Evolutionary conservation across 2,797 vertebrate species (phyloP).

Genomic region (Lagodon rhomboides): DNA sequence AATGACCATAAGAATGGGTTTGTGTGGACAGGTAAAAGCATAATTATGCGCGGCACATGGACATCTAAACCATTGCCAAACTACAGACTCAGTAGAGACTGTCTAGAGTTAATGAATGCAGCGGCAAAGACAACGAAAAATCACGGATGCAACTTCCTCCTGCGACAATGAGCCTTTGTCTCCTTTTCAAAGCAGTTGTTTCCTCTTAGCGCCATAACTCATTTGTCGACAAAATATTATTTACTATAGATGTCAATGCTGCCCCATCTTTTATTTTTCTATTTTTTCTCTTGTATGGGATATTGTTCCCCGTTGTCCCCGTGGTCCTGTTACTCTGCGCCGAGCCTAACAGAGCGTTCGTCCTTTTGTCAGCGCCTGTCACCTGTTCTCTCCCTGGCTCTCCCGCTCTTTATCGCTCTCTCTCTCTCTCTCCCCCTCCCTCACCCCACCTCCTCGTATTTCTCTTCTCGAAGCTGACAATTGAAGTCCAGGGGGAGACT

Average conservation of each 20-base stretch:
- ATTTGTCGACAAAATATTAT: constrained; percentile 73
- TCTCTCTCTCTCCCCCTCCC: constrained; percentile 40
- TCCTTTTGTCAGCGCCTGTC: constrained; percentile 85
- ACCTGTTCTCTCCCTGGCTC: constrained; percentile 73
- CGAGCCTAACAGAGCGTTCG: constrained; percentile 80
- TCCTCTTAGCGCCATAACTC: constrained; percentile 61
- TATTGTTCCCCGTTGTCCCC: constrained; percentile 80
- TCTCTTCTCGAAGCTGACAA: constrained; percentile 80
- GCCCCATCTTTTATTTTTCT: constrained; percentile 71
- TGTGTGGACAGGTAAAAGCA: constrained; percentile 20
- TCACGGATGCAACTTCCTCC: constrained; percentile 40
- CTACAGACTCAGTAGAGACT: constrained; percentile 26
- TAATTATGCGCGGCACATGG: constrained; percentile 42
- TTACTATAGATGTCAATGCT: constrained; percentile 71
- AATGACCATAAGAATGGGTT: constrained; percentile 2
- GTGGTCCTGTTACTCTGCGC: constrained; percentile 81
- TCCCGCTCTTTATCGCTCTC: constrained; percentile 18
- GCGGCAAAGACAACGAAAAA: constrained; percentile 40
- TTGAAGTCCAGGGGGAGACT: constrained; percentile 81
- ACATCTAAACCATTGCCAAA: constrained; percentile 30
- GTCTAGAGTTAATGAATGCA: constrained; percentile 47
- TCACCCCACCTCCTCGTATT: constrained; percentile 62
- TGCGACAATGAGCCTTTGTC: constrained; percentile 53
- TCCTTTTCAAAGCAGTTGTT: constrained; percentile 55
- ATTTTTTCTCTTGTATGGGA: constrained; percentile 71